phyloP scores from a whole-genome alignment of 2,888 invertebrate species.

The Pristionchus mayeri region DNA sequence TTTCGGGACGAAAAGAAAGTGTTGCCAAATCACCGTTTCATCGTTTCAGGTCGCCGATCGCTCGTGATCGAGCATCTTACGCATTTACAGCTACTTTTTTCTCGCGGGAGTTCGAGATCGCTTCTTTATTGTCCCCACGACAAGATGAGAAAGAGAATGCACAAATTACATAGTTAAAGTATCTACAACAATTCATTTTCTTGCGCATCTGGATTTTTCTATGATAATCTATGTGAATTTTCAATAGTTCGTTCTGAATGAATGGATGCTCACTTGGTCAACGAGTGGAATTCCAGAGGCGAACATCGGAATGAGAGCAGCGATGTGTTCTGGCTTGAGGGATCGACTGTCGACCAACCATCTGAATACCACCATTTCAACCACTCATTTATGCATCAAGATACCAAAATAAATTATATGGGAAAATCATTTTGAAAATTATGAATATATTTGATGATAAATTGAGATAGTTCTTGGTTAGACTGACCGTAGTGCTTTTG shows the following conservation, averaged over 20 bases:
- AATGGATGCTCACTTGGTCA: slow-evolving; percentile 35
- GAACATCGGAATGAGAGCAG: slow-evolving; percentile 47
- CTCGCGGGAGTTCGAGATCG: neutral
- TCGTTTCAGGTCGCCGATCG: slow-evolving; percentile 3
- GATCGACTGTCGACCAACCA: slow-evolving; percentile 26
- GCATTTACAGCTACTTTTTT: slow-evolving; percentile 18
- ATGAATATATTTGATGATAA: neutral
- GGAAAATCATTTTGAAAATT: neutral
- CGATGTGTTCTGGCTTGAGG: slow-evolving; percentile 48
- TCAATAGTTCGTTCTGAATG: no score
- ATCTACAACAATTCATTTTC: no score
- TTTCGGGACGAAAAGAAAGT: slow-evolving; percentile 6
- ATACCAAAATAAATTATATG: no score
- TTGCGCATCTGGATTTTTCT: no score
- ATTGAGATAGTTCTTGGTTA: no score
- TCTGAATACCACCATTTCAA: slow-evolving; percentile 15
- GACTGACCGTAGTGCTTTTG: slow-evolving; percentile 29
- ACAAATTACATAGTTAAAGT: neutral
- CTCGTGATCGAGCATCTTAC: neutral
- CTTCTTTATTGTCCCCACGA: neutral
- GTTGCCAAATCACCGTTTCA: slow-evolving; percentile 38
- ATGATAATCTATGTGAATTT: no score
- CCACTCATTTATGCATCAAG: no score
- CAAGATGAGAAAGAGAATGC: neutral
- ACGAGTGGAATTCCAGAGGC: slow-evolving; percentile 49